phyloP scores from a whole-genome alignment of 64 coral and sea anemone species.

The Montipora efflorescens region DNA sequence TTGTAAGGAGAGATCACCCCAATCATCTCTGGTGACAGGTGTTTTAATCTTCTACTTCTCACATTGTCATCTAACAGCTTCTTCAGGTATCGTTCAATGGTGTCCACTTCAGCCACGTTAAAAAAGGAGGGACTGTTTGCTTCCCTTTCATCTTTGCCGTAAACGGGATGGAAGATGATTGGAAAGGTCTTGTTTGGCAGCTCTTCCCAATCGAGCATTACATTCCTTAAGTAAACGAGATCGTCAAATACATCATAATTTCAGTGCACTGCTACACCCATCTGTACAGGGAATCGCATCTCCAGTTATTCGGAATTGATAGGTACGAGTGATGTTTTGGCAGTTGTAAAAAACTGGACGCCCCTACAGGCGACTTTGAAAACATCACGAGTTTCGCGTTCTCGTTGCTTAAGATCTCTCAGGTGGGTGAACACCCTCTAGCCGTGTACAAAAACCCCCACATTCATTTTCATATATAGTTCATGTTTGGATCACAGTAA shows the following conservation, averaged over 20 bases:
- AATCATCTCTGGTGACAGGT: slow-evolving; percentile 77
- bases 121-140: slow-evolving; percentile 62
- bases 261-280: no score
- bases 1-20: slow-evolving; percentile 85
- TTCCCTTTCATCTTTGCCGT: slow-evolving; percentile 75
- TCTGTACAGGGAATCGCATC: no score
- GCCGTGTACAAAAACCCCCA: no score
- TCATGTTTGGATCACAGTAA: no score
- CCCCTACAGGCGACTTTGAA: no score
- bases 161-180: slow-evolving; percentile 83
- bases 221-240: background rate
- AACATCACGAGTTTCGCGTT: no score
- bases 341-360: no score
- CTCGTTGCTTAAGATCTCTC: no score
- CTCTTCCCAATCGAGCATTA: slow-evolving; percentile 80
- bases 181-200: slow-evolving; percentile 74
- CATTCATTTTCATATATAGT: no score
- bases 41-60: slow-evolving; percentile 58
- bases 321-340: no score
- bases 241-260: background rate
- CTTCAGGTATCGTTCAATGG: slow-evolving; percentile 79
- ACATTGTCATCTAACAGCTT: slow-evolving; percentile 74
- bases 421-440: no score
- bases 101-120: slow-evolving; percentile 71
- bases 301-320: no score